Evolutionary conservation across 2,113 vertebrate genomes (phyloP), one percentile per base, ranked within the genome.

Genomic region (Enhydra lutris): DNA sequence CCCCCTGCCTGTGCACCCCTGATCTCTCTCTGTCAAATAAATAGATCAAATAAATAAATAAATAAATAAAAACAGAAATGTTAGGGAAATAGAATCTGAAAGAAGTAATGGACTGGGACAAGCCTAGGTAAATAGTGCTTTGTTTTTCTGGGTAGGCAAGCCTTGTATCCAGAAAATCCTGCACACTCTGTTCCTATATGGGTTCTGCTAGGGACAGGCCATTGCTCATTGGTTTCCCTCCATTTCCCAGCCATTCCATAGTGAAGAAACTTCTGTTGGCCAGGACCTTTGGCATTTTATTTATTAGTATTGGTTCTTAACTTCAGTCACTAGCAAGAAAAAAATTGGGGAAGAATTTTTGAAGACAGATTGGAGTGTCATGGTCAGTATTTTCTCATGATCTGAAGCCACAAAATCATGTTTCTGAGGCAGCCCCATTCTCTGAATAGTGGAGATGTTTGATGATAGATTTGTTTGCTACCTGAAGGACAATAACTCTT

Each of bases 101-200:
- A 65, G 69, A 80, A 81, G 31, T 20, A 1, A 73, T 83, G 90
- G 31, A n/a, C n/a, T 39, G 63, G 55, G 42, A 29, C 86, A 73
- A 31, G 50, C 29, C 21, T 67, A 47, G 50, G 29, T 29, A 74
- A 20, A 42, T 0, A 45, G 36, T 8, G 18, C 55, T 65, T 80
- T 52, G 14, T 15, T 57, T 45, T 59, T 84, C 91, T 23, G 26
- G 42, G 63, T 6, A 2, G 26, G 67, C 23, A 9, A 6, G 14
- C 45, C 55, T 26, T 5, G 2, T 1, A 5, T 24, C 39, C 3
- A 52, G 93, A n/a, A 31, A n/a, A 3, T 1, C 71, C 39, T 20
- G 1, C n/a, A 0, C 0, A 17, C 34, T 29, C 34, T 3, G 29
- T 59, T 45, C 18, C 71, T 7, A 1, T 36, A 0, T 29, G 36